phyloP scores from a whole-genome alignment of 2,888 invertebrate species.

The Lissonota sp. region DNA sequence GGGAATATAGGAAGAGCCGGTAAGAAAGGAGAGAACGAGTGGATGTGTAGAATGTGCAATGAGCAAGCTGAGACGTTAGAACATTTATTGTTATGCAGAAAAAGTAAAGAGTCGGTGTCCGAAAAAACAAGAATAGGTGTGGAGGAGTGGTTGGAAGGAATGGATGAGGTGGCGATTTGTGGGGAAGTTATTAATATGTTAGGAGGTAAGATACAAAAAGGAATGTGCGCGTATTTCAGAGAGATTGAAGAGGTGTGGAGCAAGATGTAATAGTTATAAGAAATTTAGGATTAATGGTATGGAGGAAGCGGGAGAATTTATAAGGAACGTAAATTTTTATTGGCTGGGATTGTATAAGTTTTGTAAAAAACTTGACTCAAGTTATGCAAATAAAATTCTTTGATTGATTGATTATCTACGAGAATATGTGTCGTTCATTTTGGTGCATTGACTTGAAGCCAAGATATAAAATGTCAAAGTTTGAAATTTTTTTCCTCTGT shows the following conservation, averaged over 20 bases:
- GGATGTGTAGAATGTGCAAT: conserved; percentile 14
- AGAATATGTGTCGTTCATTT: too few relatives aligned
- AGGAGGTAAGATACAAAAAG: background rate
- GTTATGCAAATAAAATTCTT: too few relatives aligned
- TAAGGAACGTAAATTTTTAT: too few relatives aligned
- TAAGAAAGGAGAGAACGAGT: conserved; percentile 18
- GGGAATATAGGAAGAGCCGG: conserved; percentile 22
- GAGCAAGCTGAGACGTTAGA: background rate
- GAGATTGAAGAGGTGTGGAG: conserved; percentile 19
- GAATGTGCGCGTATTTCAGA: conserved; percentile 1
- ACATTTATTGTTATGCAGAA: conserved; percentile 4
- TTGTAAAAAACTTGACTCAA: too few relatives aligned
- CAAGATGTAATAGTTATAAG: too few relatives aligned
- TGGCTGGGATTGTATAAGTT: too few relatives aligned
- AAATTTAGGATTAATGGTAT: too few relatives aligned
- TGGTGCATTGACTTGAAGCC: too few relatives aligned
- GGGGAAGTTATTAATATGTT: conserved; percentile 17
- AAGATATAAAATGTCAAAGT: too few relatives aligned
- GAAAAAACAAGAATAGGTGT: background rate
- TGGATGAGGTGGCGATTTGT: conserved; percentile 2
- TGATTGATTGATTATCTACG: too few relatives aligned
- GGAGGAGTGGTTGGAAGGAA: conserved; percentile 17
- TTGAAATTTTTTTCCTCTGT: too few relatives aligned
- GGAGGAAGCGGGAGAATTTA: too few relatives aligned
- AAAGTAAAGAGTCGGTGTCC: background rate